These are phyloP conservation scores for Penaeus japonicus DNA, from an alignment of 1,140 invertebrate species.

Conservation along the genomic window DNA sequence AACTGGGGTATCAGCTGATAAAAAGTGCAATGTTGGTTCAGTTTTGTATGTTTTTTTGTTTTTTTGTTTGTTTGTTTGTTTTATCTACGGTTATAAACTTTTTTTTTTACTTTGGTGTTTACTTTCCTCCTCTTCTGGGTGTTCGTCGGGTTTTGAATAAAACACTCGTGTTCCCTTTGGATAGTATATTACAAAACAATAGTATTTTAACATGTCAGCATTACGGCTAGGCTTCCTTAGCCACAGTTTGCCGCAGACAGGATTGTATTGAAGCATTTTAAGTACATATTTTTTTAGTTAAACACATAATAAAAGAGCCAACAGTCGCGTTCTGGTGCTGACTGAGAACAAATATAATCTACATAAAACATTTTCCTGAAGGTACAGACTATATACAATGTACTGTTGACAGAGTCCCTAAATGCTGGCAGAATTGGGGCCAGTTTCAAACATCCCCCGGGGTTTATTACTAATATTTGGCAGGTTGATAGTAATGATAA, in stretches of 20 bases:
- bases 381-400: constrained; percentile 21
- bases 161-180: constrained; percentile 14
- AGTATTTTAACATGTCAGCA: constrained; percentile 28
- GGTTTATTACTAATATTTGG: no score
- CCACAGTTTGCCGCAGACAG: neutral
- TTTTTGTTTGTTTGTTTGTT: no score
- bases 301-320: constrained; percentile 26
- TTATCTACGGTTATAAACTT: no score
- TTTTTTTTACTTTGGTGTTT: no score
- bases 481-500: no score
- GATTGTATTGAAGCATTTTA: constrained; percentile 20
- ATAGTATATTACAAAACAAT: constrained; percentile 43
- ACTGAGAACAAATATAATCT: constrained; percentile 9
- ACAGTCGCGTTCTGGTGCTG: neutral
- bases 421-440: constrained; percentile 25
- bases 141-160: neutral
- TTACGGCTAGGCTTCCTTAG: neutral
- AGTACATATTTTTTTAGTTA: constrained; percentile 13
- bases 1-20: no score
- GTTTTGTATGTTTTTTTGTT: no score
- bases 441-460: no score
- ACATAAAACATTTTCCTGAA: constrained; percentile 27
- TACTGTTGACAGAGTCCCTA: neutral
- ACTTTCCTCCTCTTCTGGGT: no score
- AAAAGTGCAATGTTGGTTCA: no score